Percentiles rank a stretch among this genome's conserved stretches.
Conservation (phyloP, 2,113 vertebrate species). For the Cephalopholis sonnerati region DNA sequence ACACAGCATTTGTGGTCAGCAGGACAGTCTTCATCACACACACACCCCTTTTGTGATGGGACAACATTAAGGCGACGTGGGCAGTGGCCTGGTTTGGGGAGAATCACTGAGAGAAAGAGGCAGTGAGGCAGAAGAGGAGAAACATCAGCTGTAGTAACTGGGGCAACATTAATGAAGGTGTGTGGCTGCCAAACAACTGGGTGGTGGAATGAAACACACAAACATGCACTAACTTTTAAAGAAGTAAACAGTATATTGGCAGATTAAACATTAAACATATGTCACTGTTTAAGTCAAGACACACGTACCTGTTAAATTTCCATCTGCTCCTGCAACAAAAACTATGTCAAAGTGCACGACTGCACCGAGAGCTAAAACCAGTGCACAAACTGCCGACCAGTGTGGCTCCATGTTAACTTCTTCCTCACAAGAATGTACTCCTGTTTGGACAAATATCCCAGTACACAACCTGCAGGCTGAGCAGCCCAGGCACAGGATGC, state of each 20-base stretch:
- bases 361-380: conserved; percentile 52
- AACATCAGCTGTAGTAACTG: conserved; percentile 1
- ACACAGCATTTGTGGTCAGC: conserved; percentile 76
- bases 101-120: conserved; percentile 27
- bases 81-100: conserved; percentile 72
- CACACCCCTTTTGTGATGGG: conserved; percentile 70
- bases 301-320: conserved; percentile 40
- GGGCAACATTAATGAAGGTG: background rate
- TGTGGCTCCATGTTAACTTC: conserved; percentile 58
- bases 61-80: conserved; percentile 63
- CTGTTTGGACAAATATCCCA: conserved; percentile 47
- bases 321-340: background rate
- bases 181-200: background rate
- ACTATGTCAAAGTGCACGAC: conserved; percentile 29
- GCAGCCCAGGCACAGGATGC: conserved; percentile 10
- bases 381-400: conserved; percentile 41
- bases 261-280: background rate
- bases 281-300: background rate
- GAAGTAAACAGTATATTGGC: background rate
- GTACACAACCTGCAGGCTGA: conserved; percentile 34
- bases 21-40: conserved; percentile 73
- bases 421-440: conserved; percentile 45
- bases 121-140: conserved; percentile 21
- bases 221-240: background rate
- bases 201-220: conserved; percentile 1